Evolutionary conservation across 2,797 vertebrate species (phyloP).

Genomic region (Lithobates sylvaticus): DNA sequence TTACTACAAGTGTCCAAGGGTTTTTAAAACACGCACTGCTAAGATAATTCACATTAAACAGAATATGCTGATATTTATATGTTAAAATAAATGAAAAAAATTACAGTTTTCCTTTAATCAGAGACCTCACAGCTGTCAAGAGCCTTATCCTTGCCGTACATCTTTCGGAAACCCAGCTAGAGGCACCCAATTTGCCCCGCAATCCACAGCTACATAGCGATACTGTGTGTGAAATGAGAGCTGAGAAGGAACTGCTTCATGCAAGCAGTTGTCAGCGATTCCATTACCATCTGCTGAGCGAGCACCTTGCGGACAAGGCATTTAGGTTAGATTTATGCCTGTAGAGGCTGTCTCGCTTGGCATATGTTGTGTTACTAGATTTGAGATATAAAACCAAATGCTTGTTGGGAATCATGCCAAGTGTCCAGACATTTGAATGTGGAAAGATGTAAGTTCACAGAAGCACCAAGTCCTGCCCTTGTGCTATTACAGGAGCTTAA

Average conservation of each 20-base stretch:
- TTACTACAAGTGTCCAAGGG: no score
- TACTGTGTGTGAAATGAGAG: slow-evolving; percentile 9
- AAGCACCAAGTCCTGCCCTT: not conserved
- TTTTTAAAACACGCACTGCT: no score
- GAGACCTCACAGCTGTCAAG: not conserved
- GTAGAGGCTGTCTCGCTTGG: slow-evolving; percentile 33
- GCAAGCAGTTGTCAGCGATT: slow-evolving; percentile 44
- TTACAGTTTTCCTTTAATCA: no score
- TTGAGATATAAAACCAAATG: slow-evolving; percentile 52
- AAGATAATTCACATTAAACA: no score
- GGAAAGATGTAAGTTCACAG: slow-evolving; percentile 4
- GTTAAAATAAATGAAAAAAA: no score
- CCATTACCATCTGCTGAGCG: slow-evolving; percentile 49
- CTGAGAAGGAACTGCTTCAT: slow-evolving; percentile 7
- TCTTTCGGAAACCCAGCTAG: not conserved
- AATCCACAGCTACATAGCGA: not conserved
- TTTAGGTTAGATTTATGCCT: slow-evolving; percentile 57
- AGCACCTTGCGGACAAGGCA: slow-evolving; percentile 54
- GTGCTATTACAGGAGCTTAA: not conserved
- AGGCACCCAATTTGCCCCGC: not conserved
- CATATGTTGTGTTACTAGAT: slow-evolving; percentile 51
- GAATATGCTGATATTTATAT: no score
- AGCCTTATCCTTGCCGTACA: not conserved
- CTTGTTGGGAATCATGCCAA: slow-evolving; percentile 46
- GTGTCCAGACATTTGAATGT: slow-evolving; percentile 23